Base-by-base conservation (phyloP, 2,797 vertebrate genomes). In the Chelon labrosus region DNA sequence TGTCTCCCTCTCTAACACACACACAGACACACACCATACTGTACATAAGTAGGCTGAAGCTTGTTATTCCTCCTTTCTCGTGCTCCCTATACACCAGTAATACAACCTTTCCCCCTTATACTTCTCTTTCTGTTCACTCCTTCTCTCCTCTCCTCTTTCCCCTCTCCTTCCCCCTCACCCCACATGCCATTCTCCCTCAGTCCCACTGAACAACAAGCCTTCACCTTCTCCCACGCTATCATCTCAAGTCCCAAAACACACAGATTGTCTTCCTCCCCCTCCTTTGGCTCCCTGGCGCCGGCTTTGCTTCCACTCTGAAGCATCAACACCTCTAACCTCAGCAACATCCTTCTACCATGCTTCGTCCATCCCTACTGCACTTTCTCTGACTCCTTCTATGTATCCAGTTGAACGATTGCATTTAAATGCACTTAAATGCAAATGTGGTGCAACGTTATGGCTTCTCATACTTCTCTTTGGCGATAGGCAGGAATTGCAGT, bases 201-300 rank as follows among this genome's bases (percentile, higher is more conserved):
- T 88, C 88, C 88, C 85, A 82, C 68, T 67, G 75, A 90, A 92
- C 86, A 91, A 91, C 91, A 91, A 88, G 85, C 83, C 81, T 84
- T 90, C 80, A 88, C 85, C 85, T 84, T 90, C 83, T 90, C 84
- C 88, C 82, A 82, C 80, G 63, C 82, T 85, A 88, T 89, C 77
- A 49, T 90, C 81, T 85, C 56, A 7, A 64, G 70, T 88, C 87
- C 87, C 89, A 70, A 70, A 86, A 82, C 85, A 65, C 83, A 60
- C 51, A 4, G 53, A 70, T 76, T 73, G 55, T 75, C 83, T 61
- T 67, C 74, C 77, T 82, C 79, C 72, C 54, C 73, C 73, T 78
- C 46, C 63, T 79, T 62, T 35, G n/a, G 62, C 72, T 87, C 64
- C 64, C 79, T 39, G 65, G 69, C 59, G 78, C 58, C 41, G 42